These are phyloP conservation scores for Scaptomyza cyrtandrae DNA, from an alignment of 2,888 invertebrate genomes.

Conservation along the genomic window DNA sequence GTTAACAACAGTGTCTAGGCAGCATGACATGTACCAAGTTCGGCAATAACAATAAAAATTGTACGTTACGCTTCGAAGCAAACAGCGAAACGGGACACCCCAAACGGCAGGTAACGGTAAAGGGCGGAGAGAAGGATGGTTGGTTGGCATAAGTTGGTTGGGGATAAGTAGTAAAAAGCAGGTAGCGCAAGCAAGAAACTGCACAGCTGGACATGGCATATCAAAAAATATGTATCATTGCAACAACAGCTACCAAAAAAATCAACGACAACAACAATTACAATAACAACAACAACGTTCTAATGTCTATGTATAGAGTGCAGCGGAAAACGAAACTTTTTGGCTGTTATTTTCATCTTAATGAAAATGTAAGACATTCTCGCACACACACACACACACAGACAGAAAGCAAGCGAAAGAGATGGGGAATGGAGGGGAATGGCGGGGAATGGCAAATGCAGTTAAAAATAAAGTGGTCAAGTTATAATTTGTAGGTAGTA, in stretches of 20 bases:
- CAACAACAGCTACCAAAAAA: conserved; percentile 16
- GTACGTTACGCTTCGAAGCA: conserved; percentile 65
- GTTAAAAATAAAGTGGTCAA: conserved; percentile 9
- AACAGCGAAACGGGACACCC: conserved; percentile 1
- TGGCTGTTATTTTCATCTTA: conserved; percentile 72
- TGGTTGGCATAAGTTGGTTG: too few species aligned
- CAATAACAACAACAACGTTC: conserved; percentile 7
- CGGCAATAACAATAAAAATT: conserved; percentile 72
- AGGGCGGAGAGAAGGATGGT: not conserved
- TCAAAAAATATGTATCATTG: conserved; percentile 67
- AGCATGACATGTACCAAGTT: conserved; percentile 65
- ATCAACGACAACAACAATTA: conserved; percentile 4
- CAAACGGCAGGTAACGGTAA: not conserved
- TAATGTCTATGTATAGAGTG: conserved; percentile 62
- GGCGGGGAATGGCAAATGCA: not conserved
- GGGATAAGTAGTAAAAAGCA: not conserved
- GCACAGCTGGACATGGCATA: conserved; percentile 72
- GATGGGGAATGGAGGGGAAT: too few species aligned
- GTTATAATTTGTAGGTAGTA: conserved; percentile 4
- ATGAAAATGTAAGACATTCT: conserved; percentile 70
- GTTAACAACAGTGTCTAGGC: conserved; percentile 67
- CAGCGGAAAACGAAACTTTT: conserved; percentile 60
- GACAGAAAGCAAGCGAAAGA: not conserved
- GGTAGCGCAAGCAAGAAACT: conserved; percentile 5
- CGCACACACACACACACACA: not conserved